Evolutionary conservation across 2,113 vertebrate genomes (phyloP), one percentile per base, ranked within the genome.

Genomic region (Antigone vipio): DNA sequence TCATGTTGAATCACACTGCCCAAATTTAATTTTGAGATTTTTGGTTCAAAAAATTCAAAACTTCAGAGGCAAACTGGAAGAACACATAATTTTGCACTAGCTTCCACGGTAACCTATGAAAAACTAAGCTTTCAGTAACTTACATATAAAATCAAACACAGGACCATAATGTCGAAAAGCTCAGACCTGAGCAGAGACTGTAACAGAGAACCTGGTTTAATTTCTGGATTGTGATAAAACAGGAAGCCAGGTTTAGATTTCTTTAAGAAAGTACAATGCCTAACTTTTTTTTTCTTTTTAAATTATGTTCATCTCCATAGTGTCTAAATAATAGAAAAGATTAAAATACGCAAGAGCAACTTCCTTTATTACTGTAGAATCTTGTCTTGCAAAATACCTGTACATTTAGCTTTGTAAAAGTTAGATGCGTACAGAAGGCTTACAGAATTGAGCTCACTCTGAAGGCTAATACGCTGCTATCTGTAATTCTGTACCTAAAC

Each of bases 401-500:
- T 18, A 34, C 11, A 34, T 88, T 82, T 49, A 88, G 45, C 58
- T 92, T 93, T 78, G 66, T 30, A 40, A 45, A 88, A 93, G 53
- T 85, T 89, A 64, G 26, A 69, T 3, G 3, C 0, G 0, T 29
- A 83, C 58, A 89, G 44, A 68, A 81, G 58, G 40, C n/a, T 86
- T 74, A 63, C 8, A 88, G 75, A 93, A 67, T 47, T 66, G 32
- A 92, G 49, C 49, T 89, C 4, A 9, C 45, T 88, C n/a, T 77
- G 59, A 95, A 88, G 90, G 72, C 72, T 68, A 92, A 81, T 23
- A 74, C 26, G 16, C 18, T 59, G 45, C 50, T 91, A 72, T 93
- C 84, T 93, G 49, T 90, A 89, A 96, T 76, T 94, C 73, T 85
- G 52, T 83, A 85, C 79, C 89, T 85, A 85, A 96, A 95, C 92